Base-by-base conservation (phyloP, 2,888 invertebrate species). In the Colletes collaris region DNA sequence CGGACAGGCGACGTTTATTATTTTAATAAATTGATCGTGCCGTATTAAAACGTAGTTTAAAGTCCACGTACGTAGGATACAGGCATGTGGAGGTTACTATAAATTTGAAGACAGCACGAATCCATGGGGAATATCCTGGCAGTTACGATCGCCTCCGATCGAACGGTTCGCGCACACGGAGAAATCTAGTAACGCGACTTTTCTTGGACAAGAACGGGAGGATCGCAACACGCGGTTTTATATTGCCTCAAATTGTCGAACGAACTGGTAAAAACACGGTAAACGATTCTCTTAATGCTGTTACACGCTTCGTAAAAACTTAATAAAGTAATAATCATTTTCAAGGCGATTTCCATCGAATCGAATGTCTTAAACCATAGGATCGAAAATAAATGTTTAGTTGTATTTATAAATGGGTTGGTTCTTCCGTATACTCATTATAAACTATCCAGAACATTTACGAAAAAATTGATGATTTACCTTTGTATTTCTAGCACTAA, bases 241-340 rank as follows among this genome's bases (percentile, higher is more conserved):
- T 64, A 78, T 75, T 35, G 67, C 53, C 46, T 64, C 40, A 55
- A 75, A 78, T 75, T 60, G 63, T 69, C 75, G 58, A 58, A 52
- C 58, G 55, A 55, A 50, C 63, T 59, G 52, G 64, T 77, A 76
- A 76, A 73, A 77, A 67, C 63, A 58, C 44, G 62, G 55, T 55
- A 35, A 78, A 64, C 58, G 63, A 74, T 75, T 60, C 64, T 64
- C 75, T 50, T 56, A 58, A 56, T 55, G 49, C 35, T 53, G 53
- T 75, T 78, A 65, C 69, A 75, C 63, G 75, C 44, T 77, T 64
- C 74, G 67, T 49, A 67, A 68, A 64, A 77, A 53, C 16, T 35
- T 63, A 68, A 74, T 63, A 59, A 8, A 35, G 44, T 44, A 46
- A 49, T 64, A 58, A 53, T 52, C 40, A 55, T 62, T 74, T 64